Base-by-base conservation (phyloP, 2,113 vertebrate genomes). In the Rhineura floridana region DNA sequence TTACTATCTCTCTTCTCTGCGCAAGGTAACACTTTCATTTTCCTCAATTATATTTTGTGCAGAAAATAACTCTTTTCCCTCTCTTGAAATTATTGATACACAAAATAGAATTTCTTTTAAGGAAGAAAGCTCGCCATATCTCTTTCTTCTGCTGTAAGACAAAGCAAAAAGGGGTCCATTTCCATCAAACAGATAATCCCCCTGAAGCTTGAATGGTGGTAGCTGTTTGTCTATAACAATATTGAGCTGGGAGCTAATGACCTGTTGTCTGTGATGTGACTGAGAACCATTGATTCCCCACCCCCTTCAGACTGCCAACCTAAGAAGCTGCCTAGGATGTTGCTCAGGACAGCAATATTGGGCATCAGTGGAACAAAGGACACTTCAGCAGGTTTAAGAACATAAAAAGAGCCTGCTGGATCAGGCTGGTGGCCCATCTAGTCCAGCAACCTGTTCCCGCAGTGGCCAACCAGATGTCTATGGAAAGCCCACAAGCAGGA, bases 1-100 rank as follows among this genome's bases (percentile, higher is more conserved):
- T 87, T 90, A 87, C 42, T 72, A 39, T 63, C 28, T 17, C 2
- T 63, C 88, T 76, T 69, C 52, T 84, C 15, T 84, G 44, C 90
- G 7, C 33, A 75, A 55, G 52, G n/a, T 25, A 83, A 50, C 39
- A 55, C 3, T 36, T 48, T 79, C 63, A 81, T 30, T 7, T 63
- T 75, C 30, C 69, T 73, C 42, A 48, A 63, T 65, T 75, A 76
- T 69, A 75, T 75, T 36, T 52, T 0, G 1, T 33, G 23, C 1
- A 39, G 4, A 44, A 91, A 91, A 89, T 23, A 59, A 0, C 63
- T 83, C 1, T 0, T 28, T 5, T 19, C 82, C 19, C 81, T 52
- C 78, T 9, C 44, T 83, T n/a, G 23, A 82, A 46, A 7, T 52
- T n/a, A 87, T 13, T 89, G 72, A 70, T 63, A 10, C 6, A 85